Conservation (phyloP, 2,888 invertebrate genomes). For the Apamea monoglypha region DNA sequence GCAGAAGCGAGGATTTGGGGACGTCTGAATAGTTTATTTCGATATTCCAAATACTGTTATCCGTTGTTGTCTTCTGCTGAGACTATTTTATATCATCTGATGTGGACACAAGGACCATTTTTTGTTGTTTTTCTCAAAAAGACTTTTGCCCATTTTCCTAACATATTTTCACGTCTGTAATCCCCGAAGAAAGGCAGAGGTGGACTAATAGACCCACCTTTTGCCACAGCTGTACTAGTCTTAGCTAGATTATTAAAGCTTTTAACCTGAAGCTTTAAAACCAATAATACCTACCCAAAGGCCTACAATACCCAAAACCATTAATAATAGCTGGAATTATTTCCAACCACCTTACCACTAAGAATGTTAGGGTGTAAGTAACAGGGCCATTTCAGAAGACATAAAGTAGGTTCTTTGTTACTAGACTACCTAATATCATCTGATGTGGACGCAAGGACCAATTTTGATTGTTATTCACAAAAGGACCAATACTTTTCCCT, state of each 20-base stretch:
- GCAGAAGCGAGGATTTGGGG: conserved; percentile 44
- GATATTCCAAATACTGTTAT: neutral
- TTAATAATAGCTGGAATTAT: neutral
- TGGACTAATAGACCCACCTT: neutral
- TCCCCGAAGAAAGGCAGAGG: neutral
- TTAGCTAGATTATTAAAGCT: neutral
- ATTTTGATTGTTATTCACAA: neutral
- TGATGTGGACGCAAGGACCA: neutral
- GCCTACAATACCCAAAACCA: neutral
- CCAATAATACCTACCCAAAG: too few species aligned
- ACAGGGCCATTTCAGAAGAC: too few species aligned
- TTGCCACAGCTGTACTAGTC: neutral
- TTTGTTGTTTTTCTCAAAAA: neutral
- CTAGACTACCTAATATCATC: neutral
- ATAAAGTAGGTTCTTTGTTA: neutral
- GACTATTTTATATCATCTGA: neutral
- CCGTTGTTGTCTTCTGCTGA: neutral
- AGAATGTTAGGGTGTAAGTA: neutral
- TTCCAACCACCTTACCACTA: neutral
- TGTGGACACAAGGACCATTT: neutral
- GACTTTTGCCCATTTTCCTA: neutral
- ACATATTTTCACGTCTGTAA: neutral
- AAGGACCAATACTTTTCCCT: neutral
- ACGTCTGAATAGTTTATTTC: neutral
- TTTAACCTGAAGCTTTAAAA: neutral